Percentiles rank a stretch among this genome's conserved stretches.
Conservation (phyloP, 2,797 vertebrate genomes). For the Meriones psammophilus region DNA sequence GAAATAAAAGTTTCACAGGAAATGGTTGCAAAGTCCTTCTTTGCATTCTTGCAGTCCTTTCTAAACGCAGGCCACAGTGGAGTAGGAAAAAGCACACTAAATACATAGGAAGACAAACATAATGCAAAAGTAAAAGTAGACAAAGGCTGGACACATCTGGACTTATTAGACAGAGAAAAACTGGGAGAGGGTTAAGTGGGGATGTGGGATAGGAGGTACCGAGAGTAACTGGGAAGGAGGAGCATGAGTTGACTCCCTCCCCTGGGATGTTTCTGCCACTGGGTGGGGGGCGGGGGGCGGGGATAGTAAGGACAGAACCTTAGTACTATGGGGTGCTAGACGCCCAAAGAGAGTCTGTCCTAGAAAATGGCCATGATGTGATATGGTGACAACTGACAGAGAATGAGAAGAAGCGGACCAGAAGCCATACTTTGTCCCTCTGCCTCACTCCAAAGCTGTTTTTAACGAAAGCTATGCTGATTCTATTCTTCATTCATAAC, state of each 20-base stretch:
- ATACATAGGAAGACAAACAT: conserved; percentile 68
- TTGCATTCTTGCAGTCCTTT: conserved; percentile 65
- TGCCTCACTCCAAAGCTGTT: conserved; percentile 25
- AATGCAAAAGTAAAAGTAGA: conserved; percentile 73
- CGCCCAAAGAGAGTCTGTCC: conserved; percentile 64
- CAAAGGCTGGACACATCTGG: conserved; percentile 70
- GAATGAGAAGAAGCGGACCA: conserved; percentile 54
- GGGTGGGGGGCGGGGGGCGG: conserved; percentile 20
- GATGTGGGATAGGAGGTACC: conserved; percentile 63
- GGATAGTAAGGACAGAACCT: conserved; percentile 73
- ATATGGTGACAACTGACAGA: conserved; percentile 63
- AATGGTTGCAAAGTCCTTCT: conserved; percentile 47
- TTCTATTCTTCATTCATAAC: conserved; percentile 7
- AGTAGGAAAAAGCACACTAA: conserved; percentile 69
- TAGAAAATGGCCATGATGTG: conserved; percentile 67
- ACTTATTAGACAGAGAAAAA: conserved; percentile 78
- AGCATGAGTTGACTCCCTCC: conserved; percentile 63
- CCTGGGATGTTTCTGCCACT: conserved; percentile 75
- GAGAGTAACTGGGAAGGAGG: conserved; percentile 77
- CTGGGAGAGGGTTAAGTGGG: conserved; percentile 67
- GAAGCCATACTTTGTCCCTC: conserved; percentile 29
- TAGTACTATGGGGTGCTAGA: conserved; percentile 69
- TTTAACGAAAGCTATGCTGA: conserved; percentile 33
- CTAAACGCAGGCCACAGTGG: conserved; percentile 66
- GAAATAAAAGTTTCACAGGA: conserved; percentile 62